Evolutionary conservation across 1,140 invertebrate species (phyloP).

Genomic region (Heliconius eleuchia): DNA sequence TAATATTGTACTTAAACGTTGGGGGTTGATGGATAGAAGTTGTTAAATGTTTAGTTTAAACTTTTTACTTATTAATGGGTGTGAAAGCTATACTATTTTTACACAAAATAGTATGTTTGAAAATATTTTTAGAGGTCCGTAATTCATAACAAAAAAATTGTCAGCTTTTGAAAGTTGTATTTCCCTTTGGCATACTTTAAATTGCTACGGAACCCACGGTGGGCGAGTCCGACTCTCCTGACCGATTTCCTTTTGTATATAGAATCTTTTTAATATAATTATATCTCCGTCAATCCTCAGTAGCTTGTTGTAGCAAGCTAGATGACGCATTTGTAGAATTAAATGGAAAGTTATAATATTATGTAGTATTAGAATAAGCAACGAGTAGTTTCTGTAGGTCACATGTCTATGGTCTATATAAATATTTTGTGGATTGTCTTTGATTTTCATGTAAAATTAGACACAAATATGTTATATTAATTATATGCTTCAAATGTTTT

Average conservation of each 20-base stretch:
- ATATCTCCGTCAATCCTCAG: constrained; percentile 49
- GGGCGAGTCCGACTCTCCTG: no score
- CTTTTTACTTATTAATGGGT: background rate
- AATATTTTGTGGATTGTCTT: constrained; percentile 20
- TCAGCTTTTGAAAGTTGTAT: no score
- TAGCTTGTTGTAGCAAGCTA: constrained; percentile 78
- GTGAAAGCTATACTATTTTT: background rate
- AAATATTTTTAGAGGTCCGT: background rate
- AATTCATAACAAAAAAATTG: no score
- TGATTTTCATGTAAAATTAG: constrained; percentile 21
- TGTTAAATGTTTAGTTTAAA: background rate
- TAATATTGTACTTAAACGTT: constrained; percentile 75
- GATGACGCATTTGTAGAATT: constrained; percentile 78
- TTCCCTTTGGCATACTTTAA: background rate
- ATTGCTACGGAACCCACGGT: no score
- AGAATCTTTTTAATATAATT: background rate
- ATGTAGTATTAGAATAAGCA: constrained; percentile 50
- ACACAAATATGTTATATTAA: constrained; percentile 17
- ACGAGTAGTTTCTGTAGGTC: constrained; percentile 27
- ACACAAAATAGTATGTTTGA: constrained; percentile 7
- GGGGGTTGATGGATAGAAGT: constrained; percentile 47
- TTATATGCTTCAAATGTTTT: constrained; percentile 26
- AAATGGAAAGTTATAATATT: constrained; percentile 54
- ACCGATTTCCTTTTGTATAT: constrained; percentile 8
- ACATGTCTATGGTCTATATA: constrained; percentile 26